phyloP scores from a whole-genome alignment of 2,113 vertebrate species.

The Struthidea cinerea region DNA sequence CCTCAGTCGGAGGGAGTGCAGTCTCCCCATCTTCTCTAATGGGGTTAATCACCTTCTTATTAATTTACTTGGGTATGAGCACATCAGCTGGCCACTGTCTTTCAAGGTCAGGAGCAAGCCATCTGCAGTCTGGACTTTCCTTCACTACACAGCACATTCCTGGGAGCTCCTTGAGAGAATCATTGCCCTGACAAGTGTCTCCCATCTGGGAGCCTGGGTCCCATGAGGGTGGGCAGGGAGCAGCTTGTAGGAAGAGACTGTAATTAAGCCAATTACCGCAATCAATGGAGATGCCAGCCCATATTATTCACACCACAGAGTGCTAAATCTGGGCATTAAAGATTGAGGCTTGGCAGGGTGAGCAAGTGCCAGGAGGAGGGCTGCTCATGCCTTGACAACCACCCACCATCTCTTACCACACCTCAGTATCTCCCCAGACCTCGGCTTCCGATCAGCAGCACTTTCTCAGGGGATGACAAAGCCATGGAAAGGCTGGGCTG shows the following conservation, averaged over 20 bases:
- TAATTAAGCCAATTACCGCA: constrained; percentile 22
- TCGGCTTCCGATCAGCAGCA: neutral
- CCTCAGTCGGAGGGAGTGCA: neutral
- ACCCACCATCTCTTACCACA: neutral
- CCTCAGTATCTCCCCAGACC: neutral
- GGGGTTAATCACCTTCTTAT: neutral
- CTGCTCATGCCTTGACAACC: neutral
- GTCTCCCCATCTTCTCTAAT: neutral
- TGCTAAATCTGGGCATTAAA: neutral
- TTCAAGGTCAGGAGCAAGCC: neutral
- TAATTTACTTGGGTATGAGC: neutral
- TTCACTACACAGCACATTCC: neutral
- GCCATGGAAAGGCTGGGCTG: neutral
- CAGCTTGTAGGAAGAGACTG: neutral
- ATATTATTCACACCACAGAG: neutral
- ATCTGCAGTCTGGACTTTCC: neutral
- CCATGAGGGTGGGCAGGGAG: neutral
- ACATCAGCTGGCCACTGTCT: neutral
- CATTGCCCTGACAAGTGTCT: neutral
- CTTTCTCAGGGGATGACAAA: neutral
- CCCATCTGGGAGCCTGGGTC: neutral
- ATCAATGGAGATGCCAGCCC: neutral
- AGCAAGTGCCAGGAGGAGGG: neutral
- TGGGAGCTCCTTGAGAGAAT: neutral
- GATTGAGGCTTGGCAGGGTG: neutral